Evolutionary conservation across 2,888 invertebrate species (phyloP).

Genomic region (Microctonus hyperodae): DNA sequence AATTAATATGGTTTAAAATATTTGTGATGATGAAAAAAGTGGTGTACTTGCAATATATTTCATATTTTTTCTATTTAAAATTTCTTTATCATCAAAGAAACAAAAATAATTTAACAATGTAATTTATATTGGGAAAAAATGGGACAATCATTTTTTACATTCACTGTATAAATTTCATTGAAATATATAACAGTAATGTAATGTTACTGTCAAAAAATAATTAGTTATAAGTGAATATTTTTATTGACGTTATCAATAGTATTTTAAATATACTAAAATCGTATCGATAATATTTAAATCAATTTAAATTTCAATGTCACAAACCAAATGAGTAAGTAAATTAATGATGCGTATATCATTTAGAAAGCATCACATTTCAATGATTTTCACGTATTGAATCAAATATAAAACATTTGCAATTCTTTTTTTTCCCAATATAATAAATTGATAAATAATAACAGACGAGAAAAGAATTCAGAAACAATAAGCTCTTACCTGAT

Average conservation of each 20-base stretch:
- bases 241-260: conserved; percentile 3
- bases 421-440: not conserved
- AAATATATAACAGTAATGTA: not conserved
- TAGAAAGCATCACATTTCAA: not conserved
- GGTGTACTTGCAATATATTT: conserved; percentile 16
- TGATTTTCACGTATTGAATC: not conserved
- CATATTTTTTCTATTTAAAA: not conserved
- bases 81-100: conserved; percentile 7
- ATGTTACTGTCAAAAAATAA: not conserved
- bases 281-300: not conserved
- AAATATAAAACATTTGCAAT: not conserved
- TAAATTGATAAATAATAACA: not conserved
- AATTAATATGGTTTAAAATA: too few relatives aligned
- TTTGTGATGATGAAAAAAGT: conserved; percentile 8
- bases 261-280: not conserved
- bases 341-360: not conserved
- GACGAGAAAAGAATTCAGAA: not conserved
- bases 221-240: not conserved
- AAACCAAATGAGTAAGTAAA: not conserved
- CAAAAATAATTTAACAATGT: not conserved
- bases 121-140: conserved; percentile 1
- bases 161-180: not conserved
- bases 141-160: not conserved
- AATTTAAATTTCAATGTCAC: not conserved
- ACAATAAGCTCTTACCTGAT: not conserved